phyloP scores from a whole-genome alignment of 2,888 invertebrate genomes.

The Caenorhabditis virilis region DNA sequence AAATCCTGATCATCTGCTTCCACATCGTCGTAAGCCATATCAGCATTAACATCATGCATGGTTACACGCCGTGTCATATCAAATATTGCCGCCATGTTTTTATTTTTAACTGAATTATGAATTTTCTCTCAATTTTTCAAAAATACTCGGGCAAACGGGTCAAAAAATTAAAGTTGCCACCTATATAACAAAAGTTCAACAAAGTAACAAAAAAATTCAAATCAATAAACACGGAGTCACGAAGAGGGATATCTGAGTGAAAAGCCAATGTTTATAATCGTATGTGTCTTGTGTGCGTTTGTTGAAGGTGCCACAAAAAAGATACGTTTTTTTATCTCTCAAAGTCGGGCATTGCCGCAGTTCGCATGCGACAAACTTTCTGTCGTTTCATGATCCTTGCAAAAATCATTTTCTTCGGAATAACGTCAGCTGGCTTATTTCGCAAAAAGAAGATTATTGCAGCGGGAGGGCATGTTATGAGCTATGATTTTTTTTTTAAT shows the following conservation, averaged over 20 bases:
- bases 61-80: conserved; percentile 65
- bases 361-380: too few relatives aligned
- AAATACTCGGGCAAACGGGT: background rate
- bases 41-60: conserved; percentile 55
- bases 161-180: too few relatives aligned
- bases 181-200: too few relatives aligned
- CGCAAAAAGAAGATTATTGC: too few relatives aligned
- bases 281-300: conserved; percentile 18
- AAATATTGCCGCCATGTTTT: conserved; percentile 59
- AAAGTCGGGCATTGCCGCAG: too few relatives aligned
- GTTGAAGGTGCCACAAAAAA: conserved; percentile 35
- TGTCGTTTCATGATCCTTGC: too few relatives aligned
- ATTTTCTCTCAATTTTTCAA: background rate
- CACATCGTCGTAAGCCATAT: conserved; percentile 27
- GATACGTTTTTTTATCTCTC: conserved; percentile 19
- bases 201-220: conserved; percentile 1
- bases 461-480: conserved; percentile 34
- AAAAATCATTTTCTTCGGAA: too few relatives aligned
- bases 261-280: conserved; percentile 27
- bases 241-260: conserved; percentile 2
- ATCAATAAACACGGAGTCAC: conserved; percentile 23
- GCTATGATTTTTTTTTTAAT: conserved; percentile 17
- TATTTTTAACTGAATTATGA: background rate
- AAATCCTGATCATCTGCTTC: conserved; percentile 29
- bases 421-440: too few relatives aligned